Evolutionary conservation across 2,113 vertebrate species (phyloP).

Genomic region (Lepidothrix coronata): DNA sequence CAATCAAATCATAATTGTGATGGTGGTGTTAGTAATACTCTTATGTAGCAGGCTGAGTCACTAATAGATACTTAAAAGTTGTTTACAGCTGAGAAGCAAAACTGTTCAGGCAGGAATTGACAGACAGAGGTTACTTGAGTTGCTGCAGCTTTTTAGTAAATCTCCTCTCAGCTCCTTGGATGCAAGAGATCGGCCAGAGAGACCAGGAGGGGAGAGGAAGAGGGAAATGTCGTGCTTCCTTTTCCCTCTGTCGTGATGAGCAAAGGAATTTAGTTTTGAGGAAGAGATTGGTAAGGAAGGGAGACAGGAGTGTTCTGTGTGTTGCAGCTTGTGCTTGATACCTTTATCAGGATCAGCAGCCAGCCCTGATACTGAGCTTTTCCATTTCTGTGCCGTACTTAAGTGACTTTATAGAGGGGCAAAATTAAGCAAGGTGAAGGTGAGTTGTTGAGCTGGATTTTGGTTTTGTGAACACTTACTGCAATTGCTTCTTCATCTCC

Average conservation of each 20-base stretch:
- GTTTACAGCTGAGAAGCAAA: constrained; percentile 39
- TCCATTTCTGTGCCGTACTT: neutral
- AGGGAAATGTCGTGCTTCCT: neutral
- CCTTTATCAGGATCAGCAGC: neutral
- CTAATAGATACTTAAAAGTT: constrained; percentile 25
- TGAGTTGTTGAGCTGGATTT: neutral
- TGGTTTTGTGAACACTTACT: neutral
- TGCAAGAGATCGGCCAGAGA: neutral
- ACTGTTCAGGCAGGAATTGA: constrained; percentile 53
- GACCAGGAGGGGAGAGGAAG: neutral
- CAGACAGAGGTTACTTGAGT: constrained; percentile 29
- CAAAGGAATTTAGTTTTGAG: neutral
- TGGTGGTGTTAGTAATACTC: constrained; percentile 35
- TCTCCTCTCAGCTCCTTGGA: neutral
- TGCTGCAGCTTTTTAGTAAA: neutral
- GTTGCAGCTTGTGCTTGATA: neutral
- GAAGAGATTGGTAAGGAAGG: neutral
- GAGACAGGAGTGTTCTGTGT: neutral
- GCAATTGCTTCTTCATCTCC: neutral
- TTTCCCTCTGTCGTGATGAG: neutral
- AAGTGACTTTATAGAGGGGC: neutral
- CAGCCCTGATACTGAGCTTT: neutral
- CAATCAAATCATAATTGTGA: constrained; percentile 40
- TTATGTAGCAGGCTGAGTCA: constrained; percentile 67
- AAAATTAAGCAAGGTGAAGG: neutral